Base-by-base conservation (phyloP, 2,113 vertebrate genomes). In the Formicarius rufipectus region DNA sequence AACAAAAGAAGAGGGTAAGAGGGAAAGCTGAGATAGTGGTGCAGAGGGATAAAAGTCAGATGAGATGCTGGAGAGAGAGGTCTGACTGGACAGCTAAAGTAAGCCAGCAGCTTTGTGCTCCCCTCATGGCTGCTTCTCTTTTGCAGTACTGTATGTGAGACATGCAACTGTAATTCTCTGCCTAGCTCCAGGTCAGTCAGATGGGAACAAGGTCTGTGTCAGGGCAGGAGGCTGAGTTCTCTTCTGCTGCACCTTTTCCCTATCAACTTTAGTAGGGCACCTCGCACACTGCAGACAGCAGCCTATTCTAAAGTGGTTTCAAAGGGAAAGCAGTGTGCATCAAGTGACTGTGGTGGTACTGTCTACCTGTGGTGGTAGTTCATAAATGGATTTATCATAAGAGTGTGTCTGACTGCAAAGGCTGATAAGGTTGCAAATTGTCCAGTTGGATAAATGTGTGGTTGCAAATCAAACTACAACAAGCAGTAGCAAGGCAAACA, bases 81-180 rank as follows among this genome's bases (percentile, higher is more conserved):
- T 77, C 49, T 81, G 53, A 12, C 52, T 85, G 33, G 15, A 1
- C 28, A 73, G 52, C 16, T 74, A 0, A 0, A 7, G 7, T 23
- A 33, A 69, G 0, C 4, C 33, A 71, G 60, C 35, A 79, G 39
- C 50, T 86, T n/a, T 35, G 35, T 31, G 50, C 10, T 60, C 35
- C 50, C 22, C 2, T 3, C 9, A 1, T 9, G 7, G 66, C 25
- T 69, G 19, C 35, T 86, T 50, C 66, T 64, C 39, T 64, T 59
- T 16, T 59, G 44, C 12, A 22, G 28, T 18, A 7, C 14, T 2
- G 14, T 9, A 60, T 0, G 0, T 9, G 35, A 40, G 14, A 30
- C 6, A 7, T 9, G 14, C 22, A 73, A 50, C 42, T 27, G 40
- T 12, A 13, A 27, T 3, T 49, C 49, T 47, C 28, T 28, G 4